Conservation (phyloP, 2,113 vertebrate species). For the Eubucco bourcierii region DNA sequence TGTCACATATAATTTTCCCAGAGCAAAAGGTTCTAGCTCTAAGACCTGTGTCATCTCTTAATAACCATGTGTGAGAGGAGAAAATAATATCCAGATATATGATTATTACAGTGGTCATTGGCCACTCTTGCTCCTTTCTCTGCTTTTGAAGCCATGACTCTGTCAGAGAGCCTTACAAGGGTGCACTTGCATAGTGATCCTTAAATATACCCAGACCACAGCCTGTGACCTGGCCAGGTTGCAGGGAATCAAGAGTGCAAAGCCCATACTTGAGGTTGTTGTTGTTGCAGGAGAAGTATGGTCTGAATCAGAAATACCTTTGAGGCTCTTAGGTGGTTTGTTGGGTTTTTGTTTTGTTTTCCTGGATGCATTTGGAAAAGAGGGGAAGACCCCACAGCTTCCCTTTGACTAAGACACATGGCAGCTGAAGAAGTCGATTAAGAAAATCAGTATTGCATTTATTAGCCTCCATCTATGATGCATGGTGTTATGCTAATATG, state of each 20-base stretch:
- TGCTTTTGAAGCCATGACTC: neutral
- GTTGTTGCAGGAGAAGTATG: neutral
- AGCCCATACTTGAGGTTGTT: neutral
- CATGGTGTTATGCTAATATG: slow-evolving; percentile 70
- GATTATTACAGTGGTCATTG: slow-evolving; percentile 21
- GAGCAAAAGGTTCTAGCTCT: slow-evolving; percentile 64
- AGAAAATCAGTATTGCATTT: slow-evolving; percentile 72
- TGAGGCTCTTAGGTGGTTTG: neutral
- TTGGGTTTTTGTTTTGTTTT: too few species aligned
- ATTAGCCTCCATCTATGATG: slow-evolving; percentile 68
- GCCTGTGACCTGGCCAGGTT: neutral
- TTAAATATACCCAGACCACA: neutral
- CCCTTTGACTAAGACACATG: slow-evolving; percentile 53
- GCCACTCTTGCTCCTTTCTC: neutral
- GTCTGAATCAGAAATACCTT: neutral
- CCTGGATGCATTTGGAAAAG: neutral
- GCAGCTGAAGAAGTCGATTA: slow-evolving; percentile 54
- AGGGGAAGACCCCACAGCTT: slow-evolving; percentile 35
- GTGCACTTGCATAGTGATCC: neutral
- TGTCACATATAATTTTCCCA: slow-evolving; percentile 68
- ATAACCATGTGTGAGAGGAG: slow-evolving; percentile 23
- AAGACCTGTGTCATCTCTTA: slow-evolving; percentile 62
- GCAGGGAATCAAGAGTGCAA: neutral
- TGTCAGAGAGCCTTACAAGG: neutral
- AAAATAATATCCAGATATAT: slow-evolving; percentile 50